Conservation (phyloP, 2,113 vertebrate species). For the Narcine bancroftii region DNA sequence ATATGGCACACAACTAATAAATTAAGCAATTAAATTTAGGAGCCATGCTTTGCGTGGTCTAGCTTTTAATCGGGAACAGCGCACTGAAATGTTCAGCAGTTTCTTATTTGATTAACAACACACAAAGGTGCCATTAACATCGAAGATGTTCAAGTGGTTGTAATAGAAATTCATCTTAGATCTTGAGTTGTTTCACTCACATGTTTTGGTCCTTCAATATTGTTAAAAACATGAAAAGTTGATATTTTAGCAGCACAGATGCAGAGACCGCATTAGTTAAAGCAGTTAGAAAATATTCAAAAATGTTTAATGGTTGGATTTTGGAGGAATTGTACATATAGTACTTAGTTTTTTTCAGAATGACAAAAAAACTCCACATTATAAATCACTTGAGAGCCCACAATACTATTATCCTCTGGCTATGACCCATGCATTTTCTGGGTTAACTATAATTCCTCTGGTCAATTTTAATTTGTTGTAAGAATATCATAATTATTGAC, state of each 20-base stretch:
- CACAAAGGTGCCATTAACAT: neutral
- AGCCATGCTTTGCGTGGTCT: neutral
- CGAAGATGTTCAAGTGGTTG: neutral
- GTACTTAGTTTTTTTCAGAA: neutral
- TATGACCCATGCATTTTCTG: neutral
- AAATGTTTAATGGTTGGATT: neutral
- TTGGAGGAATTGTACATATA: neutral
- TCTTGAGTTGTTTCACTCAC: neutral
- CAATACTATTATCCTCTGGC: neutral
- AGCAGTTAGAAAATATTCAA: neutral
- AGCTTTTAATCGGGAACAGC: neutral
- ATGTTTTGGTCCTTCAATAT: neutral
- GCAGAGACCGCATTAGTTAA: neutral
- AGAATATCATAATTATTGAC: neutral
- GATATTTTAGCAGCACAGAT: neutral
- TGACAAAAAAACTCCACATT: neutral
- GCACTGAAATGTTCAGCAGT: neutral
- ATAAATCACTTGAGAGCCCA: neutral
- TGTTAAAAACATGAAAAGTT: neutral
- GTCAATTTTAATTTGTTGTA: neutral
- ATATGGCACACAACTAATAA: neutral
- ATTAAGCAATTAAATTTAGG: neutral
- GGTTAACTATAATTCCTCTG: neutral
- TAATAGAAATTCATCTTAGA: neutral
- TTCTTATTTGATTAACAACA: neutral